phyloP scores from a whole-genome alignment of 2,888 invertebrate genomes.

The Xestoiulus laeticollis region DNA sequence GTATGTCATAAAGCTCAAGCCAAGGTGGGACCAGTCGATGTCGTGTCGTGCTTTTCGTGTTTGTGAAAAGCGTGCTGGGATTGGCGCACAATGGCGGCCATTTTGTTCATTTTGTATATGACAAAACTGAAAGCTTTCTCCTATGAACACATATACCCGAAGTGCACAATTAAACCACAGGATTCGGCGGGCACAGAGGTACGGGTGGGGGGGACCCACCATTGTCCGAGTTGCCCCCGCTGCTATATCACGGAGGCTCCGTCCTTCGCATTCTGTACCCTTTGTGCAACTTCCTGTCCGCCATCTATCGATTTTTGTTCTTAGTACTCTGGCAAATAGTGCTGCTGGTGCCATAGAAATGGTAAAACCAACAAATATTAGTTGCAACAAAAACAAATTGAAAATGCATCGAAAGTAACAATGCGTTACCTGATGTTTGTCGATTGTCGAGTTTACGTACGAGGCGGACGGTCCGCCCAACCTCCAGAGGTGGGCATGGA shows the following conservation, averaged over 20 bases:
- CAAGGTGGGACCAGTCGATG: not conserved
- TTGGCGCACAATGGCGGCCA: not conserved
- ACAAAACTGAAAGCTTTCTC: not conserved
- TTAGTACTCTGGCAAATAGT: not conserved
- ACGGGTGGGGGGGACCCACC: not conserved
- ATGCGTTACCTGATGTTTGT: constrained; percentile 9
- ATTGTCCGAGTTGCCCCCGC: not conserved
- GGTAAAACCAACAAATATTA: constrained; percentile 1
- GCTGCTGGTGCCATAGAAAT: constrained; percentile 9
- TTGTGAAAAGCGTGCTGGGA: not conserved
- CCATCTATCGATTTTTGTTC: constrained; percentile 1
- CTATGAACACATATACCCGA: not conserved
- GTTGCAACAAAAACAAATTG: constrained; percentile 1
- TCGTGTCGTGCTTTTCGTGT: not conserved
- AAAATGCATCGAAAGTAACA: not conserved
- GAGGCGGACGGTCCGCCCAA: not conserved
- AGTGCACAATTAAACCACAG: not conserved
- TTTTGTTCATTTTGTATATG: not conserved
- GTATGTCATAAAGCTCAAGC: too few species aligned
- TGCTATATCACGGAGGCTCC: not conserved
- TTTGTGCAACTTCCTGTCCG: constrained; percentile 9
- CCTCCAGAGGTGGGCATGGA: not conserved
- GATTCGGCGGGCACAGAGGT: not conserved
- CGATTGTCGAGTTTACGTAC: not conserved
- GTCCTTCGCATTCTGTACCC: not conserved